Conservation (phyloP, 2,113 vertebrate species). For the Rhabdornis inornatus region DNA sequence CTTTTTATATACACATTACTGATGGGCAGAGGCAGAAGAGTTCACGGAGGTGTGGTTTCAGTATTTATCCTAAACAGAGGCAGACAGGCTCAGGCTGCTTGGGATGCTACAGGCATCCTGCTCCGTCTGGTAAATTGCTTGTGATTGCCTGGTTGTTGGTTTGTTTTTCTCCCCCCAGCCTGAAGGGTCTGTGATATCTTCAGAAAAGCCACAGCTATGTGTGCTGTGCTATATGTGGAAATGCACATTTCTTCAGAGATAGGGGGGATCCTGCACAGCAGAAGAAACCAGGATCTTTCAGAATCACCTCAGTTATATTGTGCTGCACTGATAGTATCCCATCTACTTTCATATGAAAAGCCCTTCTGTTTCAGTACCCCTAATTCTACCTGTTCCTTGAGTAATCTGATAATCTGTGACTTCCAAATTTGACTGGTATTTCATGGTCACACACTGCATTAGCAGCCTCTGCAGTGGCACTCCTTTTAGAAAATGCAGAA, state of each 20-base stretch:
- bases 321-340: background rate
- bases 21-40: slow-evolving; percentile 53
- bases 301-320: background rate
- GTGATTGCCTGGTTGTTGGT: slow-evolving; percentile 37
- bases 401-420: background rate
- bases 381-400: background rate
- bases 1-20: slow-evolving; percentile 49
- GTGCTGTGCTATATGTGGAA: background rate
- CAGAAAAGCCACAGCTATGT: background rate
- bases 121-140: slow-evolving; percentile 48
- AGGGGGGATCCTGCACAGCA: background rate
- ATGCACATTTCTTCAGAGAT: background rate
- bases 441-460: background rate
- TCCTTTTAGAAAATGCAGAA: background rate
- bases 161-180: background rate
- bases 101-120: slow-evolving; percentile 56
- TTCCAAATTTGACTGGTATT: background rate
- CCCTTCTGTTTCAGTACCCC: background rate
- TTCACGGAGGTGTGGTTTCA: slow-evolving; percentile 31
- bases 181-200: background rate
- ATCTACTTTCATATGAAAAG: background rate
- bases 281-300: background rate
- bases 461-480: background rate
- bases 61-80: slow-evolving; percentile 55
- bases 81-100: slow-evolving; percentile 59